These are phyloP conservation scores for Apamea epomidion DNA, from an alignment of 2,888 invertebrate species.

Conservation along the genomic window DNA sequence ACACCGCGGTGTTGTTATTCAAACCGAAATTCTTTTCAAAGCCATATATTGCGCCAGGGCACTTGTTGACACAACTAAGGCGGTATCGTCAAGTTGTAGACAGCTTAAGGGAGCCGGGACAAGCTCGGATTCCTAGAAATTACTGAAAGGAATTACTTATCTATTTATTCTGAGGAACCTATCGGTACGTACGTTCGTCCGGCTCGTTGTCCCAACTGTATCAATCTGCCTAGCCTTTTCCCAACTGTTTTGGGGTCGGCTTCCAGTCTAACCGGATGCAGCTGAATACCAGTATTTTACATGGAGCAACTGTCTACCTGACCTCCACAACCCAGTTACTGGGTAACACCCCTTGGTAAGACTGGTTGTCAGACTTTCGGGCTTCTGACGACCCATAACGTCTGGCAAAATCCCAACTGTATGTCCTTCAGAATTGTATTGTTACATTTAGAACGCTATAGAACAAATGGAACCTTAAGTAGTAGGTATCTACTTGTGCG, in stretches of 20 bases:
- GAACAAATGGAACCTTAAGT: not conserved
- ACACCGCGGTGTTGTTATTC: too few relatives aligned
- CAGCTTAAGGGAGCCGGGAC: not conserved
- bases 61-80: not conserved
- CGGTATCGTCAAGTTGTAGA: not conserved
- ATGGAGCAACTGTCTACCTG: too few relatives aligned
- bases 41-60: not conserved
- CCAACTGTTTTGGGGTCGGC: too few relatives aligned
- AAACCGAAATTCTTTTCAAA: not conserved
- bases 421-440: not conserved
- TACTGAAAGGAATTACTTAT: not conserved
- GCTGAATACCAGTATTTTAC: too few relatives aligned
- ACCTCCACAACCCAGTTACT: too few relatives aligned
- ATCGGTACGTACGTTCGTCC: not conserved
- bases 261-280: too few relatives aligned
- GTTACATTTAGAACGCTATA: not conserved
- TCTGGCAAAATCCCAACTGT: not conserved
- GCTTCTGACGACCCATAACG: too few relatives aligned
- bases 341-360: too few relatives aligned
- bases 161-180: not conserved
- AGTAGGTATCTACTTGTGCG: not conserved
- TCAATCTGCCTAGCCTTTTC: too few relatives aligned
- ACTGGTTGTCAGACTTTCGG: too few relatives aligned
- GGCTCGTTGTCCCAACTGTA: not conserved
- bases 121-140: not conserved